phyloP scores from a whole-genome alignment of 2,113 vertebrate genomes.

The Phrynosoma blainvillii region DNA sequence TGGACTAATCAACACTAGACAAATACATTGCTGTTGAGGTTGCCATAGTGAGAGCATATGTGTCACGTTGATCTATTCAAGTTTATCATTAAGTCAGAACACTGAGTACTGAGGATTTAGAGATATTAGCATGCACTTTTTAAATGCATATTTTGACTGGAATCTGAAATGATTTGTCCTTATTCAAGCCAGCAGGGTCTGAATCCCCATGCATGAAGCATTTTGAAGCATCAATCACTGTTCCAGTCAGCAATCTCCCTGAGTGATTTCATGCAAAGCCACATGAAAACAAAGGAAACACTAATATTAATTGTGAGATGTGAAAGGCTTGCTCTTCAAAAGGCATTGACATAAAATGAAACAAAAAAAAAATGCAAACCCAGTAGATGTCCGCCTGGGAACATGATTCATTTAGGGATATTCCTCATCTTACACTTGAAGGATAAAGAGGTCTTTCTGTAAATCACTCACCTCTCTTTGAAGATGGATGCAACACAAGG shows the following conservation, averaged over 20 bases:
- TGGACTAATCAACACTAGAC: neutral
- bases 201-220: neutral
- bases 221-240: neutral
- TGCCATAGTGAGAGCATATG: neutral
- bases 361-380: too few species aligned
- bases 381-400: neutral
- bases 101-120: slow-evolving; percentile 11
- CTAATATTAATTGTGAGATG: neutral
- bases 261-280: slow-evolving; percentile 11
- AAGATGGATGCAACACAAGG: neutral
- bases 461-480: neutral
- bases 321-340: neutral
- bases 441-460: neutral
- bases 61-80: neutral
- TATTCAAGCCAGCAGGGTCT: neutral
- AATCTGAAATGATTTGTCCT: rapidly evolving
- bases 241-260: slow-evolving; percentile 28
- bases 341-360: neutral
- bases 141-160: neutral
- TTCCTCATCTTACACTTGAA: neutral
- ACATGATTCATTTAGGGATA: neutral
- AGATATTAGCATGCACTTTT: neutral
- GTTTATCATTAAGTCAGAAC: slow-evolving; percentile 22
- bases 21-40: neutral
- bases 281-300: neutral